phyloP scores from a whole-genome alignment of 2,797 vertebrate genomes.

The Clarias platycephalus region DNA sequence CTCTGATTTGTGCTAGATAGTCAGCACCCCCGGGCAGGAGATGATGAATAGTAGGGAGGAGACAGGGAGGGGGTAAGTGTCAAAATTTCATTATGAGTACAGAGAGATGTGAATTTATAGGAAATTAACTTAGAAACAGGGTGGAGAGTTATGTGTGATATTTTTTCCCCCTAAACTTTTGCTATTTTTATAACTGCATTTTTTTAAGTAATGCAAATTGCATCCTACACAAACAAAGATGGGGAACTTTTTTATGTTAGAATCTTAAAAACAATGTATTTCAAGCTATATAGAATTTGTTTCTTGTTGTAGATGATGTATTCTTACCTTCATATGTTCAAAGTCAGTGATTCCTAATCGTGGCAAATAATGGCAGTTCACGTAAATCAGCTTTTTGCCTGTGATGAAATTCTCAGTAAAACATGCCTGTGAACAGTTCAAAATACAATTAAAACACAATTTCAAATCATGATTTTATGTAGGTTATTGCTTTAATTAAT shows the following conservation, averaged over 20 bases:
- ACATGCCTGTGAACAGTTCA: conserved; percentile 74
- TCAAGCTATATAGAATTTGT: neutral
- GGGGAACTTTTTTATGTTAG: neutral
- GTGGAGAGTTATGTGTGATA: neutral
- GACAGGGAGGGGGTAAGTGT: neutral
- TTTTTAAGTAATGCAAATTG: neutral
- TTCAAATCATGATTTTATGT: conserved; percentile 7
- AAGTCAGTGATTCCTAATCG: conserved; percentile 86
- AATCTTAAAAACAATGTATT: neutral
- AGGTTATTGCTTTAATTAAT: conserved; percentile 12
- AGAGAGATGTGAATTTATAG: neutral
- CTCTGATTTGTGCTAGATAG: neutral
- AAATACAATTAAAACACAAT: conserved; percentile 10
- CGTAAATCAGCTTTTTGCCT: conserved; percentile 84
- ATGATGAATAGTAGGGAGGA: neutral
- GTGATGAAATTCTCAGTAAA: conserved; percentile 84
- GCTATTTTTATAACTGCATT: neutral
- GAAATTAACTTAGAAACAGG: neutral
- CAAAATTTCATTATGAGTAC: neutral
- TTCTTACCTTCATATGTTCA: conserved; percentile 84
- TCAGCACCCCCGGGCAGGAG: neutral
- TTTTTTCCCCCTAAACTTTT: neutral
- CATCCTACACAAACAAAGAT: neutral
- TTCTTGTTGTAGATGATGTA: conserved; percentile 19
- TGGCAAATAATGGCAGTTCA: conserved; percentile 78